Evolutionary conservation across 2,113 vertebrate genomes (phyloP).

Genomic region (Pholis gunnellus): DNA sequence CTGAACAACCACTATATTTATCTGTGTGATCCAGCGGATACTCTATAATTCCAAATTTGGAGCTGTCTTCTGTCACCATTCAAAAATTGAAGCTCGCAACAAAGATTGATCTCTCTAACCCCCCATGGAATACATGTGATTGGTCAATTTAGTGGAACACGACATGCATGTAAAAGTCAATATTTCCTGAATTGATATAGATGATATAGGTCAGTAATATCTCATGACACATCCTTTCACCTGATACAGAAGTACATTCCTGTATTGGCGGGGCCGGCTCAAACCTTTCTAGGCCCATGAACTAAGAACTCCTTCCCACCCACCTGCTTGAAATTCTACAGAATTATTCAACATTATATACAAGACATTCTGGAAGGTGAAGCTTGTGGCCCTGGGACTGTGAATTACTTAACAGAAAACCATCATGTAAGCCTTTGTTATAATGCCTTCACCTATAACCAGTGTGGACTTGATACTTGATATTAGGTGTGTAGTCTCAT

Average conservation of each 20-base stretch:
- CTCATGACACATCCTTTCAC: constrained; percentile 36
- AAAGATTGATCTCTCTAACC: constrained; percentile 55
- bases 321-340: neutral
- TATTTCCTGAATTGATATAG: constrained; percentile 56
- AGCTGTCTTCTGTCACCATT: constrained; percentile 48
- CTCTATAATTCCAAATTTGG: constrained; percentile 55
- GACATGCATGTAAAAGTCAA: constrained; percentile 57
- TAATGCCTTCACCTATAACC: neutral
- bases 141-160: constrained; percentile 52
- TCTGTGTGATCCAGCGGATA: constrained; percentile 46
- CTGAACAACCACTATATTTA: constrained; percentile 68
- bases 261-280: neutral
- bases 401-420: neutral
- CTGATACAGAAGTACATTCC: constrained; percentile 20
- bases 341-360: neutral
- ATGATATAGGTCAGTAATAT: constrained; percentile 52
- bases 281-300: neutral
- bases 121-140: constrained; percentile 50
- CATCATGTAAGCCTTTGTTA: neutral
- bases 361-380: neutral
- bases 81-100: constrained; percentile 60
- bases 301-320: neutral
- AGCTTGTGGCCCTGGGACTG: neutral
- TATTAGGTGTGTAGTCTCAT: neutral
- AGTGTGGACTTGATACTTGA: neutral